Percentiles rank a stretch among this genome's conserved stretches.
Evolutionary conservation across 2,797 vertebrate genomes (phyloP).

Genomic region (Darevskia nairensis): DNA sequence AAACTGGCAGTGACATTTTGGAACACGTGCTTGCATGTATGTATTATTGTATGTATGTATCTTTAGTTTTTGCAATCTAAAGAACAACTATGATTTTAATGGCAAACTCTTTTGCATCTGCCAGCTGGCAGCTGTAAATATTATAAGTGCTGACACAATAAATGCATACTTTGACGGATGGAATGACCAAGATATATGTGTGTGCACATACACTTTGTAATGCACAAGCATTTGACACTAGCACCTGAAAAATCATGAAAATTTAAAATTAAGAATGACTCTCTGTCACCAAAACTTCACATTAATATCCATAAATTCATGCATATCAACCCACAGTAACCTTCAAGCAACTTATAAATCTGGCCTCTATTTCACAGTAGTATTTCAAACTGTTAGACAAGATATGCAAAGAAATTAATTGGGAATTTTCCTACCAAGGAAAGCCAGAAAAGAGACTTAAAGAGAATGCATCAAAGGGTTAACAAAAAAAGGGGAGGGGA

Average conservation of each 20-base stretch:
- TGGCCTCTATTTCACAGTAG: not conserved
- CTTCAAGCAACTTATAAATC: not conserved
- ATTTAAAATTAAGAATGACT: not conserved
- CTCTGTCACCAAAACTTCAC: not conserved
- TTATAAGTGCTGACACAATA: not conserved
- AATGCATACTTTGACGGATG: not conserved
- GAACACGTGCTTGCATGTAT: conserved; percentile 2
- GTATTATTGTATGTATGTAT: not conserved
- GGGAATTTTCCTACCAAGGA: not conserved
- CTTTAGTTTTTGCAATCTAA: not conserved
- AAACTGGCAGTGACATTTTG: not conserved
- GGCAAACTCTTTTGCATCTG: not conserved
- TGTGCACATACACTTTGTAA: not conserved
- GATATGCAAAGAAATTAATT: not conserved
- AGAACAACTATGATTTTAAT: not conserved
- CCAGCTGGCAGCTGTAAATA: conserved; percentile 14
- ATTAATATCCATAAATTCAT: not conserved
- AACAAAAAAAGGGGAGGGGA: too few species aligned
- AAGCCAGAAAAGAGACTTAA: too few species aligned
- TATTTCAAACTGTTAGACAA: not conserved
- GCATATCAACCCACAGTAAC: not conserved
- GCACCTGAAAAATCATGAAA: not conserved
- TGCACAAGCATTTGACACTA: not conserved
- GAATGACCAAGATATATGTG: not conserved
- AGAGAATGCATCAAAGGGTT: too few species aligned